Percentiles rank a stretch among this genome's conserved stretches.
phyloP scores from a whole-genome alignment of 2,797 vertebrate species.

The Enteromius argenteus region DNA sequence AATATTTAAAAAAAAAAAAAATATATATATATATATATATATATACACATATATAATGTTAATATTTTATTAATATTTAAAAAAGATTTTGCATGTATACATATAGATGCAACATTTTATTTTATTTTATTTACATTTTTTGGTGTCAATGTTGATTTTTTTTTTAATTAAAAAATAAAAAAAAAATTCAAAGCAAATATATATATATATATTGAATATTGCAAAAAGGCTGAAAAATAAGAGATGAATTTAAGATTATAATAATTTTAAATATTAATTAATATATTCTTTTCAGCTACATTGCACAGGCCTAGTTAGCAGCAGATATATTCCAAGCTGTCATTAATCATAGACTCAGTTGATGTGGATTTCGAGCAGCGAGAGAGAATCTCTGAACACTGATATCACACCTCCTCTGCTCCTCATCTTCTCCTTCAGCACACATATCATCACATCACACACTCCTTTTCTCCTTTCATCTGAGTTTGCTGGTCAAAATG shows the following conservation, averaged over 20 bases:
- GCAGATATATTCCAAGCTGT: background rate
- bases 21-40: background rate
- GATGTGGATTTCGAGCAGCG: background rate
- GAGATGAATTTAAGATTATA: background rate
- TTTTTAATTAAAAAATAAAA: background rate
- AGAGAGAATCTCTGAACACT: background rate
- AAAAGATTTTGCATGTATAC: too few species aligned
- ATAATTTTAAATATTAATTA: background rate
- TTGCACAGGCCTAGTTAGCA: background rate
- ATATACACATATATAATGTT: too few species aligned
- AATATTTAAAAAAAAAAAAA: background rate
- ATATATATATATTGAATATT: background rate
- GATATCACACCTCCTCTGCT: conserved; percentile 7
- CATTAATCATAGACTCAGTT: background rate
- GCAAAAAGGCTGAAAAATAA: background rate
- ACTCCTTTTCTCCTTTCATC: background rate
- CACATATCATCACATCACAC: conserved; percentile 1
- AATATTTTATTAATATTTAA: background rate
- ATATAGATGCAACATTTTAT: too few species aligned
- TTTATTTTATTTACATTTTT: background rate
- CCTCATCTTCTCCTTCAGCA: background rate
- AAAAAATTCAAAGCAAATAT: background rate
- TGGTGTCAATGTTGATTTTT: background rate
- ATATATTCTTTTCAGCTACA: background rate
- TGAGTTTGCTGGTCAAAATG: conserved; percentile 5